A percentile compares a stretch with the other conserved stretches of the same genome.
Evolutionary conservation across 2,113 vertebrate genomes (phyloP).

Genomic region (Microtus oregoni): DNA sequence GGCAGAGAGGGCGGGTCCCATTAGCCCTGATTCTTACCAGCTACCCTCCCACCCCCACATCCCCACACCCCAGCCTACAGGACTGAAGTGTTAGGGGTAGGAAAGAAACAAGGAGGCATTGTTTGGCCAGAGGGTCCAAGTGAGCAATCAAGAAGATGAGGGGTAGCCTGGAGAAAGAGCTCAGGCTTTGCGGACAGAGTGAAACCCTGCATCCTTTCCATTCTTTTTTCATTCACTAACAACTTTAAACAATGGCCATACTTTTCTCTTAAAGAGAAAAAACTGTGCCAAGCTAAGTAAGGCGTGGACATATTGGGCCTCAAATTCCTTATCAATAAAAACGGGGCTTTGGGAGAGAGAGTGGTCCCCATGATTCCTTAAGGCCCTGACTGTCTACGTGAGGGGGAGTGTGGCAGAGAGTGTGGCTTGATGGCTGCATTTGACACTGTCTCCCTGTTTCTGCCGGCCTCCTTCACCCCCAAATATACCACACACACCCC

Average conservation of each 20-base stretch:
- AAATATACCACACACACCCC: neutral
- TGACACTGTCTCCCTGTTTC: neutral
- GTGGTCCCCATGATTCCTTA: neutral
- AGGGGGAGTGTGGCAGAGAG: neutral
- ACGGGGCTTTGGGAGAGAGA: neutral
- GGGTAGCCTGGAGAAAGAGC: constrained; percentile 58
- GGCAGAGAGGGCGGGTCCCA: neutral
- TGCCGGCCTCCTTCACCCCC: too few species aligned
- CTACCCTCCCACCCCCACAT: neutral
- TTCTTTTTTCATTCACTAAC: neutral
- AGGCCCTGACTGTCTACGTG: neutral
- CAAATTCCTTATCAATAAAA: constrained; percentile 8
- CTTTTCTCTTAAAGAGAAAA: neutral
- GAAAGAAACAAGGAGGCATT: constrained; percentile 64
- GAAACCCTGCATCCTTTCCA: neutral
- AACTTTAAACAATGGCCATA: neutral
- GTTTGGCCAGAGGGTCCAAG: constrained; percentile 21
- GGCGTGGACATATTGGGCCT: neutral
- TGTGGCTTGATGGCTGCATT: neutral
- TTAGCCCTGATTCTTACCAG: constrained; percentile 46
- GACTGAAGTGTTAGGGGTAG: constrained; percentile 9
- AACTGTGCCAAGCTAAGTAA: constrained; percentile 8
- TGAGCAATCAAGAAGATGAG: constrained; percentile 24
- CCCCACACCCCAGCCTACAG: neutral
- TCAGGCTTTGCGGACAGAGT: constrained; percentile 8